phyloP scores from a whole-genome alignment of 2,888 invertebrate genomes.

The Euphydryas editha region DNA sequence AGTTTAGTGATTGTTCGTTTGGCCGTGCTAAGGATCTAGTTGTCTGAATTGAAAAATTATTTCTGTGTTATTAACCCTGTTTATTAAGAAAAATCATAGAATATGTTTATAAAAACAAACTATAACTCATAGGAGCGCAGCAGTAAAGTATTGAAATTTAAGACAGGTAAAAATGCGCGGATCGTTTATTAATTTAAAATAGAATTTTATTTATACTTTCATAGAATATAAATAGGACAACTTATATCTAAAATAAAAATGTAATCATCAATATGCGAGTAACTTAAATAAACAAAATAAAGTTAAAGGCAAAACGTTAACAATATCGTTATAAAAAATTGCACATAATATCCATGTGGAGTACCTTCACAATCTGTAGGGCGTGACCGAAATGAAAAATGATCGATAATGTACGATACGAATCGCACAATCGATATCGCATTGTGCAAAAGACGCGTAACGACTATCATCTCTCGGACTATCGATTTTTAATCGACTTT shows the following conservation, averaged over 20 bases:
- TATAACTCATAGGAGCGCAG: too few relatives aligned
- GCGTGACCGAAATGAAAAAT: conserved; percentile 47
- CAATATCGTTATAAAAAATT: conserved; percentile 4
- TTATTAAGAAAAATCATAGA: too few relatives aligned
- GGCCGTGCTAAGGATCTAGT: too few relatives aligned
- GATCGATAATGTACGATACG: conserved; percentile 49
- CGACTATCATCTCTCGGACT: conserved; percentile 46
- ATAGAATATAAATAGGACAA: too few relatives aligned
- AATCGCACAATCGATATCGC: conserved; percentile 47
- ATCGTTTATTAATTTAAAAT: too few relatives aligned
- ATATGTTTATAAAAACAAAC: too few relatives aligned
- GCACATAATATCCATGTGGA: conserved; percentile 5
- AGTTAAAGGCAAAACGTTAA: neutral
- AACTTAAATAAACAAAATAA: neutral
- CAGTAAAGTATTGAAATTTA: too few relatives aligned
- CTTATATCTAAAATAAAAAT: neutral
- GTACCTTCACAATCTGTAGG: conserved; percentile 27
- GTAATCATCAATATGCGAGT: neutral
- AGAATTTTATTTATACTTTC: too few relatives aligned
- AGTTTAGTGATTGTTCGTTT: too few relatives aligned
- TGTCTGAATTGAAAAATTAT: too few relatives aligned
- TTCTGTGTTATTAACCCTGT: too few relatives aligned
- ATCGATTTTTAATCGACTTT: conserved; percentile 35
- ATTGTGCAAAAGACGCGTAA: conserved; percentile 49
- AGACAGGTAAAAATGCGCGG: too few relatives aligned